phyloP scores from a whole-genome alignment of 2,797 vertebrate genomes.

The Syncerus caffer region DNA sequence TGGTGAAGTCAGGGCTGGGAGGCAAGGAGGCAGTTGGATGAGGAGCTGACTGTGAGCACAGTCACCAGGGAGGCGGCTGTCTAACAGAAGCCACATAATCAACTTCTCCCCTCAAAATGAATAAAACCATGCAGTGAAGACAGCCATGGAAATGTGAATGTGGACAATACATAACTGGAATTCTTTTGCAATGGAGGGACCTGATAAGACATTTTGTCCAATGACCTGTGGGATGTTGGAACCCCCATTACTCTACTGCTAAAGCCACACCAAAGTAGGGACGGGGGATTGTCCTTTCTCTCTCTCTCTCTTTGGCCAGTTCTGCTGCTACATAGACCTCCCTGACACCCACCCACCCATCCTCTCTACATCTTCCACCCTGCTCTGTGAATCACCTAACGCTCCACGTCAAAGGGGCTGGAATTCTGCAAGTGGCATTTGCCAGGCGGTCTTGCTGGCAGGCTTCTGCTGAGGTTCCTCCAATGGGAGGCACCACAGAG shows the following conservation, averaged over 20 bases:
- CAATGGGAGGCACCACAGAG: neutral
- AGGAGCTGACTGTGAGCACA: neutral
- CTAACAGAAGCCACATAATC: neutral
- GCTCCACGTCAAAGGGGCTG: neutral
- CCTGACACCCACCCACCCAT: neutral
- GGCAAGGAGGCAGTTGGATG: neutral
- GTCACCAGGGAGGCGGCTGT: neutral
- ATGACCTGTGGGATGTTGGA: neutral
- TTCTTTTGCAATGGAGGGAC: neutral
- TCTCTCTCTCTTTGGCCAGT: neutral
- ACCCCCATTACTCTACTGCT: neutral
- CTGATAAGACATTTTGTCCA: neutral
- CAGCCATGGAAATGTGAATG: neutral
- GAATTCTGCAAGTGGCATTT: neutral
- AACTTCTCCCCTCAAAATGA: neutral
- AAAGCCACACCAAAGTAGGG: neutral
- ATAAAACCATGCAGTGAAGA: neutral
- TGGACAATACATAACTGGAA: neutral
- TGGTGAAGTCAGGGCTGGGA: neutral
- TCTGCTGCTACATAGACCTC: neutral
- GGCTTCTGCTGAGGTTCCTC: neutral
- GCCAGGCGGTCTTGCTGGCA: neutral
- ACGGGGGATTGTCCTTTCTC: accelerated
- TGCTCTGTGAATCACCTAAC: neutral
- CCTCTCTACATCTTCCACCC: neutral